Percentiles rank a stretch among this genome's conserved stretches.
Conservation (phyloP, 2,888 invertebrate genomes). For the Euzetes globulus region DNA sequence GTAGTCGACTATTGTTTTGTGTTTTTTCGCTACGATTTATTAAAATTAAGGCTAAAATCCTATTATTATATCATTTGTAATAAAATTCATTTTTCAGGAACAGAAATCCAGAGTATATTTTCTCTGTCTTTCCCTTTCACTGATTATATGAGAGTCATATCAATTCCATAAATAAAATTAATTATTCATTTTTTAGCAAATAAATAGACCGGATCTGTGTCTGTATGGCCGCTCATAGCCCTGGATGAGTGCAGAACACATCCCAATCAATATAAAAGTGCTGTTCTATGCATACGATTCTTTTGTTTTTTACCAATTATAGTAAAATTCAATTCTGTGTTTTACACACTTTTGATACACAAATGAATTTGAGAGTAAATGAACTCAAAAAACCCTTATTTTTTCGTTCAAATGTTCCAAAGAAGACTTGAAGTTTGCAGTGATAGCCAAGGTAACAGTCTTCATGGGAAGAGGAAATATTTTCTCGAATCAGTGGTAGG, state of each 20-base stretch:
- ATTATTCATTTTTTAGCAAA: slow-evolving; percentile 6
- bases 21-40: slow-evolving; percentile 5
- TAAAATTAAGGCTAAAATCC: slow-evolving; percentile 10
- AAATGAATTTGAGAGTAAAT: too few species aligned
- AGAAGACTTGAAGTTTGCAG: too few species aligned
- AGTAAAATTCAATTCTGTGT: too few species aligned
- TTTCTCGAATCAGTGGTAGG: too few species aligned
- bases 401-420: too few species aligned
- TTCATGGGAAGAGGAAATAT: too few species aligned
- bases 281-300: too few species aligned
- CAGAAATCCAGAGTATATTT: background rate
- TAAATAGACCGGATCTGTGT: slow-evolving; percentile 7
- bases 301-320: too few species aligned
- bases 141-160: background rate
- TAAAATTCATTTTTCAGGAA: slow-evolving; percentile 3
- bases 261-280: too few species aligned
- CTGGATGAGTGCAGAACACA: background rate
- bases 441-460: too few species aligned
- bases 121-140: background rate
- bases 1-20: background rate
- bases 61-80: slow-evolving; percentile 24
- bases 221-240: background rate
- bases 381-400: too few species aligned
- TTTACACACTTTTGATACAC: too few species aligned
- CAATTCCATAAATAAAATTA: background rate